phyloP scores from a whole-genome alignment of 2,888 invertebrate species.

The Rhopalosiphum nymphaeae region DNA sequence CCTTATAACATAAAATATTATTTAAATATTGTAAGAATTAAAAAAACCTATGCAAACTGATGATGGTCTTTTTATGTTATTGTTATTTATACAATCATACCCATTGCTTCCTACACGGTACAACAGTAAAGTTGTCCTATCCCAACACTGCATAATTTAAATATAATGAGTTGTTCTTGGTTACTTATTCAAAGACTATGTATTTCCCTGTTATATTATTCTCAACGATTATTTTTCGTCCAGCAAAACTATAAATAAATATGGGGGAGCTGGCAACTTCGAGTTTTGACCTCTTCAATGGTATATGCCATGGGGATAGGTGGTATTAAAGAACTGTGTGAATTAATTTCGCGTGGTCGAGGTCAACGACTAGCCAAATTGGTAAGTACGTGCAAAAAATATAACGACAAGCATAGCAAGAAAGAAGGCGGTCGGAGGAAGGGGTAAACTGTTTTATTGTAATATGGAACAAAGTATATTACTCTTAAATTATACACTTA shows the following conservation, averaged over 20 bases:
- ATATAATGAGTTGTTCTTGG: neutral
- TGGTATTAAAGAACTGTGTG: conserved; percentile 40
- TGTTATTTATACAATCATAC: neutral
- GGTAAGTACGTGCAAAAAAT: conserved; percentile 49
- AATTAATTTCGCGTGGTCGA: conserved; percentile 61
- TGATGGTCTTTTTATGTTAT: neutral
- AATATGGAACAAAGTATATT: conserved; percentile 12
- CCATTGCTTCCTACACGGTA: neutral
- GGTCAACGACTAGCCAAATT: conserved; percentile 63
- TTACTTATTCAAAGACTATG: neutral
- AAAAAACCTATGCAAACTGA: neutral
- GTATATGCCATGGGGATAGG: conserved; percentile 39
- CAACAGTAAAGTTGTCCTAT: neutral
- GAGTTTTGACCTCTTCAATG: conserved; percentile 49
- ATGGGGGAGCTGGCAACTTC: conserved; percentile 16
- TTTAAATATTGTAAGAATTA: neutral
- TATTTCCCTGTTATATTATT: neutral
- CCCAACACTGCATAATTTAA: neutral
- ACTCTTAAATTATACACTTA: neutral
- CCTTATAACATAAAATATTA: neutral
- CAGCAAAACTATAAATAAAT: neutral
- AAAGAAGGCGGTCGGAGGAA: conserved; percentile 14
- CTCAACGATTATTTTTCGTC: conserved; percentile 1
- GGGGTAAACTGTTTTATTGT: conserved; percentile 52
- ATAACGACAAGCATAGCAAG: neutral